These are phyloP conservation scores for Brenthis hecate DNA, from an alignment of 2,888 invertebrate species.

Conservation along the genomic window DNA sequence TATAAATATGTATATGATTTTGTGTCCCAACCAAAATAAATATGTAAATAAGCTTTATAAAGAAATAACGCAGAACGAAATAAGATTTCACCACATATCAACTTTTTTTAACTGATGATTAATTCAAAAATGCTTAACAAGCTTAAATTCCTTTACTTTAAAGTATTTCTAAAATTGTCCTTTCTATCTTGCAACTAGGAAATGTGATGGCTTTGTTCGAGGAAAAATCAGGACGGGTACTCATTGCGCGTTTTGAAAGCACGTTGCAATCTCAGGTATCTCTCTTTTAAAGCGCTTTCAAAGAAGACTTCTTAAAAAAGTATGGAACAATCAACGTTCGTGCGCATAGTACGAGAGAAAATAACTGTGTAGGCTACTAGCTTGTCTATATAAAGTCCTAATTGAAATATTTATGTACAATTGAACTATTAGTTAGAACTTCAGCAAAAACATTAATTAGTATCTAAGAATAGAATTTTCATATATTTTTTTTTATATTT, in stretches of 20 bases:
- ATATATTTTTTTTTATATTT: no score
- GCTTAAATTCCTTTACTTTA: background rate
- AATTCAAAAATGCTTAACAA: no score
- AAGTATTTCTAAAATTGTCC: background rate
- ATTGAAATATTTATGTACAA: background rate
- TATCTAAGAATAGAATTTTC: no score
- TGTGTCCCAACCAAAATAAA: no score
- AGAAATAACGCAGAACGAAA: no score
- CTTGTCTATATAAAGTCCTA: no score
- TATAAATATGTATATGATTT: background rate
- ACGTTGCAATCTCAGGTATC: slow-evolving; percentile 35
- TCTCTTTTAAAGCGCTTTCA: slow-evolving; percentile 31
- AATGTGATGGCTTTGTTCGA: slow-evolving; percentile 27
- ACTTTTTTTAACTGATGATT: no score
- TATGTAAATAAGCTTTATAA: no score
- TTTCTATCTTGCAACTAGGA: slow-evolving; percentile 15
- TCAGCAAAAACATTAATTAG: no score
- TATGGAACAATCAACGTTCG: slow-evolving; percentile 15
- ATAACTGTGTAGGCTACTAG: background rate
- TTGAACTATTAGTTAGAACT: background rate
- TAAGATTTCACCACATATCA: no score
- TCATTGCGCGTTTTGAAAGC: slow-evolving; percentile 31
- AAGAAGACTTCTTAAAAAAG: slow-evolving; percentile 21
- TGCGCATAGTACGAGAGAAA: background rate
- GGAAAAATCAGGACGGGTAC: slow-evolving; percentile 30